These are phyloP conservation scores for Cataglyphis rosenhaueri DNA, from an alignment of 2,888 invertebrate species.

Conservation along the genomic window DNA sequence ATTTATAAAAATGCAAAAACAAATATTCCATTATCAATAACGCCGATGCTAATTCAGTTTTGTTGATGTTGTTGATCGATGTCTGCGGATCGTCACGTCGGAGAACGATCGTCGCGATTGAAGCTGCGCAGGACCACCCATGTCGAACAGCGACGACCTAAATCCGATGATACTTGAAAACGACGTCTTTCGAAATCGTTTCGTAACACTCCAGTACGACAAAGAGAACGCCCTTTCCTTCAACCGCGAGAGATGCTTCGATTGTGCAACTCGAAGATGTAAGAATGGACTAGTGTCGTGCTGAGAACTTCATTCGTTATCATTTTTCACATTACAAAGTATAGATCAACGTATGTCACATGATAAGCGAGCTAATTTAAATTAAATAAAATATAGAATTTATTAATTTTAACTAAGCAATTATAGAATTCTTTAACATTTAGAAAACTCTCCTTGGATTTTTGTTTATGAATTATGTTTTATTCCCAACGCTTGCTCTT, in stretches of 20 bases:
- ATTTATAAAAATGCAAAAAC: background rate
- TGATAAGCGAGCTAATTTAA: background rate
- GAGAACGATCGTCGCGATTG: conserved; percentile 22
- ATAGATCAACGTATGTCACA: background rate
- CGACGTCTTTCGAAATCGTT: conserved; percentile 49
- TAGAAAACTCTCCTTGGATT: background rate
- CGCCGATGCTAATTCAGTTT: background rate
- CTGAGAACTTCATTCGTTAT: background rate
- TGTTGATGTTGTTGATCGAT: background rate
- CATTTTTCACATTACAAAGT: background rate
- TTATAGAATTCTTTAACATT: background rate
- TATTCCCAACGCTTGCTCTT: background rate
- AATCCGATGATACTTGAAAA: conserved; percentile 45
- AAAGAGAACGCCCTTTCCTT: conserved; percentile 11
- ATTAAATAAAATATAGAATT: background rate
- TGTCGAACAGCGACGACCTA: conserved; percentile 47
- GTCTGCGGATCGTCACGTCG: conserved; percentile 17
- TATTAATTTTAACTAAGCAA: background rate
- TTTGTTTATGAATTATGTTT: background rate
- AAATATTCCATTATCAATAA: conserved; percentile 5
- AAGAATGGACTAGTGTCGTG: background rate
- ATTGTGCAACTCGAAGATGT: conserved; percentile 4
- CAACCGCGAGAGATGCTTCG: background rate
- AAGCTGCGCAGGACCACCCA: conserved; percentile 35
- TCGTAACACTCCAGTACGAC: conserved; percentile 20